Base-by-base conservation (phyloP, 2,113 vertebrate genomes). In the Glaucomys volans region DNA sequence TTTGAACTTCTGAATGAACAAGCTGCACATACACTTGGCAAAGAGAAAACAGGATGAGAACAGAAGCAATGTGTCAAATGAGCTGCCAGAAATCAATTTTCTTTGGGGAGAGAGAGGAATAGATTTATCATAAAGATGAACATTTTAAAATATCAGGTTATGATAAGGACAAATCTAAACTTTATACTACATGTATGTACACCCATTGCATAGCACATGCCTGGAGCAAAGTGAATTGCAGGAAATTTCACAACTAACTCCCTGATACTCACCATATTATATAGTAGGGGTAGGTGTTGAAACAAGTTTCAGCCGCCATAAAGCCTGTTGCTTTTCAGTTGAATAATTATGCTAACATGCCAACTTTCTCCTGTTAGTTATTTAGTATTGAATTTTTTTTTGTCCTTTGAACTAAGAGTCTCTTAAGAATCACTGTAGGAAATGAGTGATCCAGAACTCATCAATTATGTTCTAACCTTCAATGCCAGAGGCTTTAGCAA, bases 1-100 rank as follows among this genome's bases (percentile, higher is more conserved):
- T 90, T 69, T 87, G 47, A 96, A 90, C 44, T 95, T 91, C 57
- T 90, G 24, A 79, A 71, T 42, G 16, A 97, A 95, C 40, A 86
- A 93, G 93, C 67, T 69, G 13, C 54, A 40, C 17, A 37, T 42
- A 62, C 4, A 67, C 13, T 47, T 75, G 40, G 94, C 72, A 88
- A 90, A 87, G 52, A 62, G 64, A 75, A 92, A 94, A 67, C 37
- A 87, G 30, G n/a, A 66, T 69, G 24, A 72, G 40, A 85, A 90
- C 4, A 75, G 67, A 95, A 62, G 64, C 20, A 35, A 76, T 37
- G 37, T 76, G 52, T 77, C 37, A 89, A 57, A 71, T 47, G 75
- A 40, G 13, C 50, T 44, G 59, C 30, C 72, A 77, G 62, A 86
- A 95, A 79, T 30, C 26, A 67, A 13, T 24, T 62, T 67, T 89